These are phyloP conservation scores for Mayetiola destructor DNA, from an alignment of 2,888 invertebrate species.

Conservation along the genomic window DNA sequence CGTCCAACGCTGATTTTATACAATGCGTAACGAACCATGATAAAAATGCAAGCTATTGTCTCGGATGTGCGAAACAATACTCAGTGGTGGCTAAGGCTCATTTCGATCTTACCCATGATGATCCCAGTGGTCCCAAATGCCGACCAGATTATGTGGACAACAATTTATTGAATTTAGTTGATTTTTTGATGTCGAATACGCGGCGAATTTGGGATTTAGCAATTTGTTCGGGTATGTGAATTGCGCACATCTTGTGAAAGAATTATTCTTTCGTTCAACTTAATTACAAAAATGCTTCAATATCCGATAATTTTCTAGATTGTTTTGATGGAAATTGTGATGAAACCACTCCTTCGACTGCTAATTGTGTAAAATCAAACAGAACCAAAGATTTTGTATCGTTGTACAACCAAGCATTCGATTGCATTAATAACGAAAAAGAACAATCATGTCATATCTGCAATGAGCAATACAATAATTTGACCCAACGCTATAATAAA, in stretches of 20 bases:
- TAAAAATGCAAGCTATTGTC: neutral
- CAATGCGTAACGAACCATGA: neutral
- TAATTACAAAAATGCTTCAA: neutral
- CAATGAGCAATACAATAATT: neutral
- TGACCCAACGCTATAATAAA: neutral
- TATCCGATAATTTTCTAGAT: neutral
- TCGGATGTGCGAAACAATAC: neutral
- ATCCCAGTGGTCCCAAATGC: neutral
- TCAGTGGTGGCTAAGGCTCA: neutral
- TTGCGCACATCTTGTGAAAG: neutral
- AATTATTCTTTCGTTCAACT: too few relatives aligned
- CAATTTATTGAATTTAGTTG: neutral
- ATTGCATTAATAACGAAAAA: neutral
- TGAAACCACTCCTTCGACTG: neutral
- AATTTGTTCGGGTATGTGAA: neutral
- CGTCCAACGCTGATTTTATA: neutral
- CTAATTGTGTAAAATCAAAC: neutral
- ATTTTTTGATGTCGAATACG: neutral
- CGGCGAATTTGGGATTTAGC: neutral
- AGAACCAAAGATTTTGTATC: neutral
- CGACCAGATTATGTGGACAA: neutral
- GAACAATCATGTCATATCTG: neutral
- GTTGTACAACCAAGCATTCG: neutral
- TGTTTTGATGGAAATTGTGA: neutral
- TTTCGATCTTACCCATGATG: neutral